Percentiles rank a stretch among this genome's conserved stretches.
Evolutionary conservation across 2,797 vertebrate species (phyloP).

Genomic region (Cichlasoma orientale): DNA sequence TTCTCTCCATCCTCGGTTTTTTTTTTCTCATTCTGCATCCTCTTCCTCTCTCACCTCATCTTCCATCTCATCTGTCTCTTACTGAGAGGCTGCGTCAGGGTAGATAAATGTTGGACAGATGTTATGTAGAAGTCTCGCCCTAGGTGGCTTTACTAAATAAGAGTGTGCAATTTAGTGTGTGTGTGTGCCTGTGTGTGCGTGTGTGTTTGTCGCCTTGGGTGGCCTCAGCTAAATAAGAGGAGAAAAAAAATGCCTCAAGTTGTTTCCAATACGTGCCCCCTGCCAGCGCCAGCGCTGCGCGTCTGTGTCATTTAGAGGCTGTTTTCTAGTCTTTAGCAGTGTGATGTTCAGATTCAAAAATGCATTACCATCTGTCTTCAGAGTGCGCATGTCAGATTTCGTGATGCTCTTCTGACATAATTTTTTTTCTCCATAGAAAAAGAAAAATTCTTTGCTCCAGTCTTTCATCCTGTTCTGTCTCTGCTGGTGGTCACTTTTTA

Average conservation of each 20-base stretch:
- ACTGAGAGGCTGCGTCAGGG: conserved; percentile 59
- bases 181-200: conserved; percentile 23
- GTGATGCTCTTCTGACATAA: neutral
- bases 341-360: conserved; percentile 6
- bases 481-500: conserved; percentile 12
- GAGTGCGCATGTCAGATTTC: neutral
- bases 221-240: conserved; percentile 47
- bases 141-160: conserved; percentile 66
- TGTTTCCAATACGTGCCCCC: conserved; percentile 56
- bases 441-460: neutral
- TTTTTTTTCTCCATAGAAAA: no score
- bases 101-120: conserved; percentile 77
- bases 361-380: conserved; percentile 21
- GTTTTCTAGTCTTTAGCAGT: conserved; percentile 35
- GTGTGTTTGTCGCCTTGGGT: conserved; percentile 49
- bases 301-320: conserved; percentile 26
- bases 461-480: neutral
- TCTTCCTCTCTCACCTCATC: neutral
- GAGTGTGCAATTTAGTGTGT: conserved; percentile 47
- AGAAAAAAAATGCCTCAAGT: conserved; percentile 42
- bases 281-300: conserved; percentile 19
- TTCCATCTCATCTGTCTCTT: conserved; percentile 48
- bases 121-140: conserved; percentile 69
- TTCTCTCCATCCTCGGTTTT: neutral
- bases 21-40: neutral